Base-by-base conservation (phyloP, 92 coral and sea anemone genomes). In the Heliopora coerulea region DNA sequence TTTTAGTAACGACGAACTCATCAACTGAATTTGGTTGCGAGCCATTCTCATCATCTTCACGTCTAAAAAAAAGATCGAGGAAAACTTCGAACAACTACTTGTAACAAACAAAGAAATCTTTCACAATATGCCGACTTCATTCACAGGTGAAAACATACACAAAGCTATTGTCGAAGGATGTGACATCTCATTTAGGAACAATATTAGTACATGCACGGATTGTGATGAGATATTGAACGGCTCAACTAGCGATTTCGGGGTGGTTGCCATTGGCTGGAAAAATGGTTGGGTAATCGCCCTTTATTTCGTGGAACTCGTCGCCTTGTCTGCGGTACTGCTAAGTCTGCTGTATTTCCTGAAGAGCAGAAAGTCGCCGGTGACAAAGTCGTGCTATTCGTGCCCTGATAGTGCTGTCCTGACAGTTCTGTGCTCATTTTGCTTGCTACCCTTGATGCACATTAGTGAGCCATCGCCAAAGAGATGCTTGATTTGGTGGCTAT, bases 401-500 rank as follows among this genome's bases (percentile, higher is more conserved):
- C 40, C 54, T 14, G 75, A 68, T 35, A 17, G 28, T 50, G 60
- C 29, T 24, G 18, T 70, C 30, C 25, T 70, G 29, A 70, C 41
- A 0, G n/a, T 54, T 1, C 20, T 33, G 25, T 50, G 29, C 13
- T 13, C 54, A 3, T 70, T 70, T 32, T 52, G 77, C 20, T 8
- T 70, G 13, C 17, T 70, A 13, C 77, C 77, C 32, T 28, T 30
- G 23, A 23, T 37, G 30, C 77, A 50, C 50, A 24, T 70, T 35
- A 63, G 48, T 28, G 31, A 70, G 34, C 40, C 31, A 20, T 70
- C 77, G 18, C 8, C 61, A 14, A 14, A 26, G 29, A 50, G 58
- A 32, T 70, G 77, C 25, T 14, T 33, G 17, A 0, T 9, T 5
- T 41, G 12, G 28, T 70, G 62, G 77, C 37, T 25, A 34, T n/a